A percentile compares a stretch with the other conserved stretches of the same genome.
phyloP scores from a whole-genome alignment of 2,113 vertebrate species.

The Myotis lucifugus region DNA sequence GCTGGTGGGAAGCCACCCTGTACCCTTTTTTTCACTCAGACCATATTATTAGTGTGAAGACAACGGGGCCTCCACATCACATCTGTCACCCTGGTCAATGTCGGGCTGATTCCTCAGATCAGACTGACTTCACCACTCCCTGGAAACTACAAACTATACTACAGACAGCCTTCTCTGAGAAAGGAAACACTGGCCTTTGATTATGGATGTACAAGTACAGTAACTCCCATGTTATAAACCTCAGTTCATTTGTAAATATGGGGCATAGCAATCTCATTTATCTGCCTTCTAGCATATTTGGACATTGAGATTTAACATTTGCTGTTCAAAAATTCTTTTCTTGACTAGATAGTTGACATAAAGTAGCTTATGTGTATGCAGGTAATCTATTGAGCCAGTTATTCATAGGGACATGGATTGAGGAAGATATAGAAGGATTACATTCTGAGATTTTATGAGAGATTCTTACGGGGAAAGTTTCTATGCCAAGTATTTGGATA shows the following conservation, averaged over 20 bases:
- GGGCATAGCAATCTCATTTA: neutral
- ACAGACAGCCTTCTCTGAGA: neutral
- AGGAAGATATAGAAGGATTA: neutral
- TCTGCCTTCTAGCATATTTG: neutral
- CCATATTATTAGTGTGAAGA: neutral
- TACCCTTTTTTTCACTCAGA: neutral
- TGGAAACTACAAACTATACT: neutral
- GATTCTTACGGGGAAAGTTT: neutral
- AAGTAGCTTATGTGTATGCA: neutral
- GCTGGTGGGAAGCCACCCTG: neutral
- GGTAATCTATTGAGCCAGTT: neutral
- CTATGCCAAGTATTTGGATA: neutral
- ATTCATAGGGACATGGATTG: neutral
- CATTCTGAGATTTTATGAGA: slow-evolving; percentile 2
- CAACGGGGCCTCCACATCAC: neutral
- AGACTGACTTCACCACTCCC: neutral
- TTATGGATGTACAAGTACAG: neutral
- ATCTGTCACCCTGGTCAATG: neutral
- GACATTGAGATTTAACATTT: neutral
- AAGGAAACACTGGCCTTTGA: neutral
- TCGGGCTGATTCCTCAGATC: neutral
- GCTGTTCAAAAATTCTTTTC: neutral
- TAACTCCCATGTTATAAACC: neutral
- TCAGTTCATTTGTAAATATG: neutral
- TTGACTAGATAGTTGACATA: neutral